Evolutionary conservation across 2,888 invertebrate species (phyloP).

Genomic region (Plemyria rubiginata): DNA sequence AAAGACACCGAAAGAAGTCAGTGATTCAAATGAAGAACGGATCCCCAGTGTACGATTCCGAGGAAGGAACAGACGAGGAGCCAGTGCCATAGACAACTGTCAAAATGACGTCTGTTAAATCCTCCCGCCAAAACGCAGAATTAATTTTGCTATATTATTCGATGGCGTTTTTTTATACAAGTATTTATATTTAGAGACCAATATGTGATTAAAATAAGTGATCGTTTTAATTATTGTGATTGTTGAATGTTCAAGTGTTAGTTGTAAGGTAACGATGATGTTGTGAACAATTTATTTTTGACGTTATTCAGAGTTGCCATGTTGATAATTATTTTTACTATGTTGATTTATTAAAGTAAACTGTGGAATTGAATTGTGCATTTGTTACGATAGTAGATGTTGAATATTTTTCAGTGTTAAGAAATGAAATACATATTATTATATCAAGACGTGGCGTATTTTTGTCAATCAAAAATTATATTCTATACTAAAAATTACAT

Average conservation of each 20-base stretch:
- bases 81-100: constrained; percentile 80
- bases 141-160: constrained; percentile 10
- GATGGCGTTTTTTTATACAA: constrained; percentile 14
- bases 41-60: constrained; percentile 83
- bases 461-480: constrained; percentile 52
- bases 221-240: constrained; percentile 66
- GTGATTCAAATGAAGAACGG: constrained; percentile 85
- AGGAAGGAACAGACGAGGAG: constrained; percentile 88
- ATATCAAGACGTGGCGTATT: constrained; percentile 52
- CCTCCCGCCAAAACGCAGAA: constrained; percentile 47
- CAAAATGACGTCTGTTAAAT: constrained; percentile 39
- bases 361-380: constrained; percentile 71
- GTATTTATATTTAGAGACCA: constrained; percentile 24
- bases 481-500: constrained; percentile 4
- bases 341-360: constrained; percentile 44
- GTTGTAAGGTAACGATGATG: constrained; percentile 33
- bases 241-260: constrained; percentile 50
- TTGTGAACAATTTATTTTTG: constrained; percentile 50
- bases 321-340: constrained; percentile 55
- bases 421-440: constrained; percentile 16
- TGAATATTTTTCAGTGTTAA: constrained; percentile 64
- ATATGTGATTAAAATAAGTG: constrained; percentile 55
- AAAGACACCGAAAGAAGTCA: constrained; percentile 84
- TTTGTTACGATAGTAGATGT: constrained; percentile 65
- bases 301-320: constrained; percentile 68